Conservation (phyloP, 2,888 invertebrate genomes). For the Cheilosia scutellata region DNA sequence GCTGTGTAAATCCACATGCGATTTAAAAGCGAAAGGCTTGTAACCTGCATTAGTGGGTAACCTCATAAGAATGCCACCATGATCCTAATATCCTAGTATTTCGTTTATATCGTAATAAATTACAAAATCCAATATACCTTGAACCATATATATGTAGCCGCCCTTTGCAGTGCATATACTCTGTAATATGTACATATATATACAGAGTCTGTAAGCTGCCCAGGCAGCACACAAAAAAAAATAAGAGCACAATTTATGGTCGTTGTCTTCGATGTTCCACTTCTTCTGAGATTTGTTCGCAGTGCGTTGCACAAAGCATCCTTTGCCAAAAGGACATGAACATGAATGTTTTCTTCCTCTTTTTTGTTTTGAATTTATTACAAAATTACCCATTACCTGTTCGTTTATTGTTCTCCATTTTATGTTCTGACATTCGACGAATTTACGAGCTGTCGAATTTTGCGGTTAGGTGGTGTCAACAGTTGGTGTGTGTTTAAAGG, state of each 20-base stretch:
- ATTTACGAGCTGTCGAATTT: constrained; percentile 62
- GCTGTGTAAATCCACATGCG: not conserved
- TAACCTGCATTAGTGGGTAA: constrained; percentile 6
- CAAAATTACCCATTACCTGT: constrained; percentile 61
- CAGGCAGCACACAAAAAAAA: constrained; percentile 9
- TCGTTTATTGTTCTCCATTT: constrained; percentile 59
- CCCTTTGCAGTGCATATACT: constrained; percentile 1
- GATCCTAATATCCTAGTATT: constrained; percentile 53
- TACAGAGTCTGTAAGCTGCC: constrained; percentile 45
- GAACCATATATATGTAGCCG: not conserved
- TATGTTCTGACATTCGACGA: constrained; percentile 51
- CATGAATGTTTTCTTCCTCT: constrained; percentile 18
- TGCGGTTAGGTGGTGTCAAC: constrained; percentile 32
- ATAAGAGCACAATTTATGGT: constrained; percentile 56
- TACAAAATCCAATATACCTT: constrained; percentile 50
- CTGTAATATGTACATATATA: not conserved
- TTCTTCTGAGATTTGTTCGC: constrained; percentile 35
- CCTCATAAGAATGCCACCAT: constrained; percentile 34
- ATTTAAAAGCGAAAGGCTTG: not conserved
- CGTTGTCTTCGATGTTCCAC: constrained; percentile 46
- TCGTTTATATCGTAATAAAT: constrained; percentile 66
- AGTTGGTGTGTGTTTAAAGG: constrained; percentile 46
- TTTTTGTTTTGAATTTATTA: constrained; percentile 52
- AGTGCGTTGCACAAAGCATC: constrained; percentile 24
- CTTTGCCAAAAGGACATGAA: constrained; percentile 18